Conservation (phyloP, 2,797 vertebrate species). For the Luscinia megarhynchos region DNA sequence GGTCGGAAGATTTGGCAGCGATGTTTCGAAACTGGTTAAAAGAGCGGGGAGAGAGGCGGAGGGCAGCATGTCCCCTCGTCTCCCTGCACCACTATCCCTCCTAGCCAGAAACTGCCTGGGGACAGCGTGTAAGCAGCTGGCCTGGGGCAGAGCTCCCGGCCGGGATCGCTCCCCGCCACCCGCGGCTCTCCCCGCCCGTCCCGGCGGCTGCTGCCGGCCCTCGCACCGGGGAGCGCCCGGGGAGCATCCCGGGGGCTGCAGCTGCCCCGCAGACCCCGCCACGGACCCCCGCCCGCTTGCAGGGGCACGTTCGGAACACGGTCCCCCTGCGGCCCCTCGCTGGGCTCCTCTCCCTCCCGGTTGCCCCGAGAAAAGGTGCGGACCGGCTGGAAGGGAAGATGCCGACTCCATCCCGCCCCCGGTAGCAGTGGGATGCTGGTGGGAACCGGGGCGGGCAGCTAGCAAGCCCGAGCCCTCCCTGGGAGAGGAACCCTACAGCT, state of each 20-base stretch:
- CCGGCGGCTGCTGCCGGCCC: background rate
- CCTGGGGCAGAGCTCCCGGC: background rate
- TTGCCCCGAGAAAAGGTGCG: background rate
- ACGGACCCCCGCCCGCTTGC: background rate
- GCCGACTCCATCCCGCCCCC: background rate
- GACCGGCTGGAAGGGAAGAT: background rate
- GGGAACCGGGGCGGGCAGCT: background rate
- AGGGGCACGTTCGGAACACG: background rate
- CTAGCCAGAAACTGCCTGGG: background rate
- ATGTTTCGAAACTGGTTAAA: background rate
- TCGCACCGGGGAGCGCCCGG: too few species aligned
- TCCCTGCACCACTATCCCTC: too few species aligned
- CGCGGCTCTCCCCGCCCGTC: background rate
- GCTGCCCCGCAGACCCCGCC: background rate
- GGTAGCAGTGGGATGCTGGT: background rate
- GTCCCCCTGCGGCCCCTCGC: too few species aligned
- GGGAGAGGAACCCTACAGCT: background rate
- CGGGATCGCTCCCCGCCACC: background rate
- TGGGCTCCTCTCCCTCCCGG: background rate
- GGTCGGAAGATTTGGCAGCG: background rate
- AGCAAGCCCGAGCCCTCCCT: background rate
- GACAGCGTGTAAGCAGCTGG: background rate
- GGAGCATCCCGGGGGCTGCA: background rate
- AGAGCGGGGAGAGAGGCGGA: background rate
- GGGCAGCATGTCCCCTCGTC: fast-evolving